Base-by-base conservation (phyloP, 2,113 vertebrate species). In the Arothron firmamentum region DNA sequence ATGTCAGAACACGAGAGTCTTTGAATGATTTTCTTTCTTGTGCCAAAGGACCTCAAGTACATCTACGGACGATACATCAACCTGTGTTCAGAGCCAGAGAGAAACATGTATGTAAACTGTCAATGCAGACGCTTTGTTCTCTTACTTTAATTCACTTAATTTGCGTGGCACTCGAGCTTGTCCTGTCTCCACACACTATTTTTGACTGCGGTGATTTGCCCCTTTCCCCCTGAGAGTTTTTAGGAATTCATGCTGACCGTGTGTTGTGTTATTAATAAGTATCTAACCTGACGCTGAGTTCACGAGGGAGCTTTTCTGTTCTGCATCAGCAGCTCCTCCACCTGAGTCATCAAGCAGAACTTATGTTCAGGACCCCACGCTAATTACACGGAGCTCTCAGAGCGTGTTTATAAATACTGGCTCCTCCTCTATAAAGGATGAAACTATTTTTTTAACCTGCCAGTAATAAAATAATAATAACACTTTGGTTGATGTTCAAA, bases 61-160 rank as follows among this genome's bases (percentile, higher is more conserved):
- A 98, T 99, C 85, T 99, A 98, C 66, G 95, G 95, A 71, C 91
- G 95, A 90, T 99, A 95, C 0, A 90, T 99, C 64, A 85, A 98
- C 81, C 93, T 91, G 62, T 90, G 90, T 0, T 96, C 94, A 56
- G 94, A 96, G 77, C 87, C 88, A 5, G 94, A 99, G 82, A 91
- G 92, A 56, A 99, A 97, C 83, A 98, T 98, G 96, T 98, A 91
- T 89, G 96, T 79, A 18, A 51, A 45, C 23, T 4, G 10, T 15
- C 53, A 45, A 21, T 25, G 23, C 5, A 0, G 1, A 6, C 54
- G 17, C 49, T 52, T 13, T 23, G 31, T 28, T 55, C 2, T 6
- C 45, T 5, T n/a, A 16, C 14, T 1, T 5, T 13, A 6, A n/a
- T n/a, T n/a, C n/a, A n/a, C n/a, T n/a, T n/a, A 0, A 4, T n/a